phyloP scores from a whole-genome alignment of 2,113 vertebrate genomes.

The Amphiprion ocellaris region DNA sequence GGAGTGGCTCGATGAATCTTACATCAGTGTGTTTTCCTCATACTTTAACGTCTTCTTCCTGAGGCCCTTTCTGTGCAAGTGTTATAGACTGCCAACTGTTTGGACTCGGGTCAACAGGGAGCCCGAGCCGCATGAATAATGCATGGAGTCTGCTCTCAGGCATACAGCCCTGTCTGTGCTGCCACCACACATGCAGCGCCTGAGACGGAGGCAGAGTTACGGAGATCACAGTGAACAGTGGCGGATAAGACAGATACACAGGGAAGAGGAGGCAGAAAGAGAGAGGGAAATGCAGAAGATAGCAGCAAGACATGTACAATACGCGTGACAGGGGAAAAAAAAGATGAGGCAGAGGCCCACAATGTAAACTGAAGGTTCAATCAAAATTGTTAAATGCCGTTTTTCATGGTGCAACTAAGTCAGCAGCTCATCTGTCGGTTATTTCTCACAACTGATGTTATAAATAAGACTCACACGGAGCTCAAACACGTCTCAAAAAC shows the following conservation, averaged over 20 bases:
- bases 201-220: conserved; percentile 33
- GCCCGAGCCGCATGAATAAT: conserved; percentile 76
- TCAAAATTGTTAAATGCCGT: neutral
- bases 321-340: neutral
- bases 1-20: conserved; percentile 55
- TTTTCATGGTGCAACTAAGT: neutral
- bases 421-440: too few species aligned
- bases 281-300: neutral
- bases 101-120: conserved; percentile 71
- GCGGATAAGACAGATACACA: conserved; percentile 32
- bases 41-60: conserved; percentile 58
- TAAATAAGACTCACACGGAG: too few species aligned
- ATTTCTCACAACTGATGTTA: too few species aligned
- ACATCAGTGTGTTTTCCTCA: conserved; percentile 55
- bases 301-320: neutral
- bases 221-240: conserved; percentile 46
- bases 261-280: neutral
- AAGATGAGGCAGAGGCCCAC: too few species aligned
- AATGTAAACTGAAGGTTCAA: too few species aligned
- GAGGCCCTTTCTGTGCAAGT: conserved; percentile 59
- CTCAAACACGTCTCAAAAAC: too few species aligned
- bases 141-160: conserved; percentile 64
- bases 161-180: conserved; percentile 77
- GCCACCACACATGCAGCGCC: conserved; percentile 50
- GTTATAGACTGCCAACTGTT: conserved; percentile 73